Conservation (phyloP, 2,797 vertebrate genomes). For the Botia kubotai region DNA sequence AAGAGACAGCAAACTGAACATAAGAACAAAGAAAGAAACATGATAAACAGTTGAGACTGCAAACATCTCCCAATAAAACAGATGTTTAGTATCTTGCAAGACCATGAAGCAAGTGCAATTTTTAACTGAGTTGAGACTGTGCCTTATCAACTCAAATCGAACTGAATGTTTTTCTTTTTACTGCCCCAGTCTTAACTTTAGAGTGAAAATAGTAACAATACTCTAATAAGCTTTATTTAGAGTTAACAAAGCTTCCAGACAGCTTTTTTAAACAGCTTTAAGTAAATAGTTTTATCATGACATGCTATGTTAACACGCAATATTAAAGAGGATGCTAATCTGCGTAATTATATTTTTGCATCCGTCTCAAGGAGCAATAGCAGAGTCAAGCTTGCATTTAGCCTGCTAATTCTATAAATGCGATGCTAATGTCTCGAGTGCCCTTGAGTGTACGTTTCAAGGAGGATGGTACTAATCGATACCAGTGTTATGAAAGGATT, state of each 20-base stretch:
- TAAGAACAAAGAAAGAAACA: too few relatives aligned
- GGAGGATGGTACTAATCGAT: slow-evolving; percentile 70
- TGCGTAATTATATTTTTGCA: slow-evolving; percentile 37
- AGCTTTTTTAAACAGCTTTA: too few relatives aligned
- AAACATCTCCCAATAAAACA: background rate
- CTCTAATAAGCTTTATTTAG: too few relatives aligned
- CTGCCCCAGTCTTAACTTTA: background rate
- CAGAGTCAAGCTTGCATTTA: slow-evolving; percentile 33
- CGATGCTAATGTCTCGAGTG: slow-evolving; percentile 48
- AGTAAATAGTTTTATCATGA: slow-evolving; percentile 19
- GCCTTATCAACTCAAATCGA: slow-evolving; percentile 1
- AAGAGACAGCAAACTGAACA: too few relatives aligned
- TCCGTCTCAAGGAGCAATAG: slow-evolving; percentile 13
- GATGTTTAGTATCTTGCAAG: background rate
- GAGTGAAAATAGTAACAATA: too few relatives aligned
- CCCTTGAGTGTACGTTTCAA: slow-evolving; percentile 64
- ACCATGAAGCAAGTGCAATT: background rate
- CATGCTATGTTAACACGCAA: slow-evolving; percentile 29
- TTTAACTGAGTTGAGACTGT: background rate
- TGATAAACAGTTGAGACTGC: background rate
- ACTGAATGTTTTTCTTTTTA: background rate
- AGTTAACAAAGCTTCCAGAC: too few relatives aligned
- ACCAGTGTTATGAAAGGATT: slow-evolving; percentile 67
- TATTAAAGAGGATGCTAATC: slow-evolving; percentile 45
- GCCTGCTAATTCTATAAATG: slow-evolving; percentile 65